phyloP scores from a whole-genome alignment of 2,888 invertebrate genomes.

The Stenurella melanura region DNA sequence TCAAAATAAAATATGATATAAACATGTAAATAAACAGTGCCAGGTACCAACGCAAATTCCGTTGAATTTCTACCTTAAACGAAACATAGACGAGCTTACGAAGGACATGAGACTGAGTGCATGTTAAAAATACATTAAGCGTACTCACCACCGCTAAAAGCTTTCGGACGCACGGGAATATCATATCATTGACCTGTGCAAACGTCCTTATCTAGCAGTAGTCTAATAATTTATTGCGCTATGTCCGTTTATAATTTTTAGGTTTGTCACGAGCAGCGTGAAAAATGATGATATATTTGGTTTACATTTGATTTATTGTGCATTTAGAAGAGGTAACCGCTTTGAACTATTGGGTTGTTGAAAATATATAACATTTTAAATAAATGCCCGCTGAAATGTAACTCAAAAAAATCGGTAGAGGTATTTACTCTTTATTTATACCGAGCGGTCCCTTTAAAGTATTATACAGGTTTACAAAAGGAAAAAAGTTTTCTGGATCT shows the following conservation, averaged over 20 bases:
- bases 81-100: conserved; percentile 48
- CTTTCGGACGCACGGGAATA: conserved; percentile 49
- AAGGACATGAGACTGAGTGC: conserved; percentile 61
- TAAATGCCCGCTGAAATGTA: not conserved
- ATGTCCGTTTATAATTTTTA: conserved; percentile 4
- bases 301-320: not conserved
- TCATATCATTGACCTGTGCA: conserved; percentile 49
- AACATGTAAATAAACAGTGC: conserved; percentile 48
- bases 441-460: no score
- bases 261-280: not conserved
- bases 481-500: no score
- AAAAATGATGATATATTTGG: not conserved
- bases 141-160: conserved; percentile 51
- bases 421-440: no score
- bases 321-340: not conserved
- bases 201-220: conserved; percentile 33
- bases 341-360: no score
- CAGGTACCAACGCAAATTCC: conserved; percentile 52
- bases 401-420: no score
- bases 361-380: no score
- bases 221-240: conserved; percentile 40
- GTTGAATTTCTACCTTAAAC: conserved; percentile 36
- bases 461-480: no score
- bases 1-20: conserved; percentile 20
- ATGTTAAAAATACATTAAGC: conserved; percentile 69